These are phyloP conservation scores for Pseudomyrmex dendroicus DNA, from an alignment of 1,140 invertebrate genomes.

Conservation along the genomic window DNA sequence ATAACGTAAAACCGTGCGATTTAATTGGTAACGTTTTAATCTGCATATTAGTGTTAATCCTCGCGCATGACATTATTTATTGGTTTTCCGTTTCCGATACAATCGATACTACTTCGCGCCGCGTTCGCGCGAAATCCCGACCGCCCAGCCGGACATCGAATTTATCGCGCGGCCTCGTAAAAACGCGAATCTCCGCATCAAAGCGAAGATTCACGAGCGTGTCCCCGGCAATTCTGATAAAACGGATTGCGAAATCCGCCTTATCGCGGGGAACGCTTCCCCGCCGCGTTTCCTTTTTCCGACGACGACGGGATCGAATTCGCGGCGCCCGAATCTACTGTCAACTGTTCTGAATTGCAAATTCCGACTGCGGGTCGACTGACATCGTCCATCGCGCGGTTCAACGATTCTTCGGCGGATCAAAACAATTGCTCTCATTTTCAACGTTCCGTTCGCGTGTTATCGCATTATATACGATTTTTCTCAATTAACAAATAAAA, in stretches of 20 bases:
- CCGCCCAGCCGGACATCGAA: slow-evolving; percentile 31
- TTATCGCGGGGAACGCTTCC: slow-evolving; percentile 39
- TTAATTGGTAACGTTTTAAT: slow-evolving; percentile 44
- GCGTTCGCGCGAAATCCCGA: slow-evolving; percentile 9
- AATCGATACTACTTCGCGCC: not conserved
- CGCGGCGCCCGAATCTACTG: not conserved
- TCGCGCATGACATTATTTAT: slow-evolving; percentile 44
- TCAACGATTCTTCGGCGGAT: slow-evolving; percentile 11
- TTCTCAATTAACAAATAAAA: not conserved
- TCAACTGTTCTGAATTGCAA: slow-evolving; percentile 45
- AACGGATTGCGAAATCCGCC: slow-evolving; percentile 38
- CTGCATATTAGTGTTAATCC: slow-evolving; percentile 29
- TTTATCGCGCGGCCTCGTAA: slow-evolving; percentile 43
- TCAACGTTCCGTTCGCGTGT: slow-evolving; percentile 1
- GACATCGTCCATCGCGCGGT: slow-evolving; percentile 9
- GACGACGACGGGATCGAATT: slow-evolving; percentile 19
- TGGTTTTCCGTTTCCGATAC: slow-evolving; percentile 47
- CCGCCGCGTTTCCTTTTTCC: slow-evolving; percentile 8
- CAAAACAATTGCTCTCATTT: slow-evolving; percentile 11
- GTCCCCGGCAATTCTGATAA: slow-evolving; percentile 45
- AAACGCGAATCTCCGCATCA: slow-evolving; percentile 49
- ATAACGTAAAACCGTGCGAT: slow-evolving; percentile 15
- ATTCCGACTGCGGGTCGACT: slow-evolving; percentile 13
- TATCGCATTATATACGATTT: no score
- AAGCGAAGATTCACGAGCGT: slow-evolving; percentile 49